These are phyloP conservation scores for Hermatobates lingyangjiaoensis DNA, from an alignment of 1,140 invertebrate species.

Conservation along the genomic window DNA sequence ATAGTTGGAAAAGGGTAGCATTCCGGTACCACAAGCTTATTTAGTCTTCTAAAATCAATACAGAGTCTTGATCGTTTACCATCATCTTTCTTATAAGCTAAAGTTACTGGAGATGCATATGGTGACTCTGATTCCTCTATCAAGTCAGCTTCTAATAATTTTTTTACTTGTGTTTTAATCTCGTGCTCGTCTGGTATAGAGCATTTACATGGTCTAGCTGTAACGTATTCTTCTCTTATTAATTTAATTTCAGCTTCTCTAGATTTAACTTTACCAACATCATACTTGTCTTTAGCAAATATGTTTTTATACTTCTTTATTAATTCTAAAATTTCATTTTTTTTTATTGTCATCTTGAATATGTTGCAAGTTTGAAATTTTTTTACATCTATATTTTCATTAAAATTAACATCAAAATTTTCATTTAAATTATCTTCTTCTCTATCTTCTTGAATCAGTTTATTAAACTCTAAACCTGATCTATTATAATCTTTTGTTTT, in stretches of 20 bases:
- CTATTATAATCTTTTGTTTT: background rate
- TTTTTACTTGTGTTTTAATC: conserved; percentile 10
- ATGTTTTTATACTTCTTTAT: conserved; percentile 7
- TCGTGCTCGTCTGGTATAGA: conserved; percentile 8
- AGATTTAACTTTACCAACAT: conserved; percentile 9
- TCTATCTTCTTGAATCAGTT: conserved; percentile 16
- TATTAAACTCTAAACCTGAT: background rate
- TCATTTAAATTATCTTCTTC: conserved; percentile 13
- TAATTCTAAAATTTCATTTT: conserved; percentile 1
- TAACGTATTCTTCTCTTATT: conserved; percentile 8
- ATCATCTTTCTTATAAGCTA: conserved; percentile 12
- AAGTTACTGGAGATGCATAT: conserved; percentile 11
- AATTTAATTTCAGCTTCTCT: conserved; percentile 7
- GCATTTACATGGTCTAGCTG: conserved; percentile 8
- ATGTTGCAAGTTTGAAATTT: background rate
- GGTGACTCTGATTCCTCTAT: conserved; percentile 12
- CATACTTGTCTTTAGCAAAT: conserved; percentile 14
- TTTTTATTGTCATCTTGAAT: background rate
- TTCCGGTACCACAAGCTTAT: conserved; percentile 12
- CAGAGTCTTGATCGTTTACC: conserved; percentile 10
- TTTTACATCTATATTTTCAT: conserved; percentile 1
- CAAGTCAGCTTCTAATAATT: conserved; percentile 11
- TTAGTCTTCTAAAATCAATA: conserved; percentile 14
- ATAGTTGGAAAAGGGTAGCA: conserved; percentile 14
- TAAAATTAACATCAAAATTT: conserved; percentile 1